Evolutionary conservation across 2,888 invertebrate genomes (phyloP).

Genomic region (Aporophyla nigra): DNA sequence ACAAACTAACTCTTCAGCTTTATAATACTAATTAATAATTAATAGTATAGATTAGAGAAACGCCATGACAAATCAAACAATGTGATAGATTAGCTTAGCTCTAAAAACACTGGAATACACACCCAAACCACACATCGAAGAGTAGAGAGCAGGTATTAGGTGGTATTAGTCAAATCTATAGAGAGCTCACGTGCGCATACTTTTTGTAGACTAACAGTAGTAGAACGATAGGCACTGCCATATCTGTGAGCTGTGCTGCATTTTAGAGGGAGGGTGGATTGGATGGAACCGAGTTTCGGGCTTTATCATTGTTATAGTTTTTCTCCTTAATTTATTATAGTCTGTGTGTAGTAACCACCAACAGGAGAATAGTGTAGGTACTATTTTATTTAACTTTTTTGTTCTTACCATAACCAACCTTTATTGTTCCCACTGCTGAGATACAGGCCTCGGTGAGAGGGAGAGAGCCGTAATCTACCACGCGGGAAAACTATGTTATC

Average conservation of each 20-base stretch:
- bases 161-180: slow-evolving; percentile 59
- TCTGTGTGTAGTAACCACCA: too few species aligned
- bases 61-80: neutral
- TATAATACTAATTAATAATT: too few species aligned
- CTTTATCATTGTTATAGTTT: neutral
- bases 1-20: too few species aligned
- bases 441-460: too few species aligned
- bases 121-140: slow-evolving; percentile 49
- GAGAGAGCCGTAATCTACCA: too few species aligned
- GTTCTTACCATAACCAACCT: too few species aligned
- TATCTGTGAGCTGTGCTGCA: slow-evolving; percentile 3
- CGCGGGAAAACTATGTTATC: too few species aligned
- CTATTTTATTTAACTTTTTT: too few species aligned
- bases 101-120: neutral
- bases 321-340: too few species aligned
- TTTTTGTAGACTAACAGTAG: slow-evolving; percentile 49
- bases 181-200: slow-evolving; percentile 40
- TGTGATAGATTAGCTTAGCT: slow-evolving; percentile 2
- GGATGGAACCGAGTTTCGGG: neutral
- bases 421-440: too few species aligned
- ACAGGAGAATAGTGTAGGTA: too few species aligned
- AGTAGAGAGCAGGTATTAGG: slow-evolving; percentile 49
- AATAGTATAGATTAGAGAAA: neutral
- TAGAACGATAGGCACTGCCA: neutral
- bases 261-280: neutral